phyloP scores from a whole-genome alignment of 1,140 invertebrate species.

The Drosophila navojoa region DNA sequence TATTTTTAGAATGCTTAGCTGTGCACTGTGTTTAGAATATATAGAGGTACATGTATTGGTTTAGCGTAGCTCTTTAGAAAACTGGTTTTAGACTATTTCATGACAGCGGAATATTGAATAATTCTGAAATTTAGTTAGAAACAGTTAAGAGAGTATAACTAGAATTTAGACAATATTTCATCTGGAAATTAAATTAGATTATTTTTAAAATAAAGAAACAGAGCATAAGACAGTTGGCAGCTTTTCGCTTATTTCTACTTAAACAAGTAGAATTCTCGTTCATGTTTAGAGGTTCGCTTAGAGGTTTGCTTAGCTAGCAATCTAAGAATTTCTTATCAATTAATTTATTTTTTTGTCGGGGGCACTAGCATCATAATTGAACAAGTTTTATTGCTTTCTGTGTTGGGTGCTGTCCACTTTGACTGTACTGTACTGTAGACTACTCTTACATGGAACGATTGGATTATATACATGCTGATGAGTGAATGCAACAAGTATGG shows the following conservation, averaged over 20 bases:
- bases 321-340: conserved; percentile 15
- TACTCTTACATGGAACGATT: no score
- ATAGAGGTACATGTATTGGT: background rate
- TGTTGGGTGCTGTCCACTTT: background rate
- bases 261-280: background rate
- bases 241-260: background rate
- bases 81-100: background rate
- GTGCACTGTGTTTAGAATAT: background rate
- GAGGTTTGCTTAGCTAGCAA: background rate
- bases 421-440: no score
- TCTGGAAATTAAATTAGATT: no score
- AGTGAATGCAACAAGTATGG: background rate
- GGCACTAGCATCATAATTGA: conserved; percentile 14
- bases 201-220: background rate
- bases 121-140: no score
- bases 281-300: background rate
- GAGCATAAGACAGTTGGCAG: background rate
- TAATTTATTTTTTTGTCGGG: background rate
- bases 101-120: background rate
- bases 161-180: no score
- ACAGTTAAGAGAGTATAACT: no score
- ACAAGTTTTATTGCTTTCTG: conserved; percentile 10
- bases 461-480: no score
- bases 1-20: conserved; percentile 1
- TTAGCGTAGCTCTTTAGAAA: no score